phyloP scores from a whole-genome alignment of 2,888 invertebrate genomes.

The Machimus rusticus region DNA sequence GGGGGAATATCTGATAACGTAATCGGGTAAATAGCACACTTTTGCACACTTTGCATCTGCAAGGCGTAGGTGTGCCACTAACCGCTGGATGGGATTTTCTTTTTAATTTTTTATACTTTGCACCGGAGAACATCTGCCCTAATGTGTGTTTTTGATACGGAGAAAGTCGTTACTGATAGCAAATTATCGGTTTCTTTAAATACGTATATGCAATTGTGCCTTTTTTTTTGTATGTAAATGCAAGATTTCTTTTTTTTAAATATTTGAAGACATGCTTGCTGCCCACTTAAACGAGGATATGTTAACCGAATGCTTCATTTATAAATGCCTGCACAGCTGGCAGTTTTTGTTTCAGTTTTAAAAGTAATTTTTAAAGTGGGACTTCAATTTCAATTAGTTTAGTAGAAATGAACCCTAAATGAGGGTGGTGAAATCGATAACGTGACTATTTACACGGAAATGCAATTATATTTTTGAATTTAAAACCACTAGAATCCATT shows the following conservation, averaged over 20 bases:
- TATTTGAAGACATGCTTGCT: neutral
- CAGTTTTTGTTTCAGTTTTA: neutral
- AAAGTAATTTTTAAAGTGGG: neutral
- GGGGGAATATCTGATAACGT: neutral
- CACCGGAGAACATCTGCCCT: neutral
- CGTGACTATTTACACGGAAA: no score
- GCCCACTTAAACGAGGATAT: neutral
- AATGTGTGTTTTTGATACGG: neutral
- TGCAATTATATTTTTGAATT: no score
- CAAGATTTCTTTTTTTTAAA: neutral
- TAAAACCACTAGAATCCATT: no score
- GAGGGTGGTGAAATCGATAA: no score
- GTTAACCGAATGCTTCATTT: neutral
- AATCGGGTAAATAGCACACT: constrained; percentile 6
- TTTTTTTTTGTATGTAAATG: neutral
- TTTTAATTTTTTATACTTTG: neutral
- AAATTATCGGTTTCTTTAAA: neutral
- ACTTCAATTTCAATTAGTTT: neutral
- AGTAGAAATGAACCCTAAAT: no score
- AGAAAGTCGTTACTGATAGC: neutral
- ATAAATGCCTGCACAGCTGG: neutral
- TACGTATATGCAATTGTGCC: neutral
- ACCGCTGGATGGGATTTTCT: neutral
- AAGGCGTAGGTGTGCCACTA: constrained; percentile 18
- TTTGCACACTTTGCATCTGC: constrained; percentile 27